Percentiles rank a stretch among this genome's conserved stretches.
phyloP scores from a whole-genome alignment of 2,888 invertebrate genomes.

The Tryphoninae sp. region DNA sequence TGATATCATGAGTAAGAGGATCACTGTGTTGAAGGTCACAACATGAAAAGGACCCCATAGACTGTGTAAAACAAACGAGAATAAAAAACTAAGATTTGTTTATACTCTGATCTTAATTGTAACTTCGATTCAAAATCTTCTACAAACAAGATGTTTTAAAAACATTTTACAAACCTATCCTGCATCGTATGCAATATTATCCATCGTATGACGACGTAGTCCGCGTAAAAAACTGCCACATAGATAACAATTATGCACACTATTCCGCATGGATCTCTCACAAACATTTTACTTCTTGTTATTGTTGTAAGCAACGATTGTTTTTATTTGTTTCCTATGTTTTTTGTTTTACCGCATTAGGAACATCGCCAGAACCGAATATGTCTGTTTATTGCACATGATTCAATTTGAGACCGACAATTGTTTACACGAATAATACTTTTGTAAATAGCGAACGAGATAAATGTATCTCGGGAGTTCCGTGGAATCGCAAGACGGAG shows the following conservation, averaged over 20 bases:
- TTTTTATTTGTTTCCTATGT: neutral
- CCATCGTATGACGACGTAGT: conserved; percentile 93
- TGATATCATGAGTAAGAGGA: conserved; percentile 88
- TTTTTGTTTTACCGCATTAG: conserved; percentile 13
- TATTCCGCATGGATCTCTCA: conserved; percentile 92
- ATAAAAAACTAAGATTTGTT: neutral
- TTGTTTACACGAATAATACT: conserved; percentile 30
- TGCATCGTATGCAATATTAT: conserved; percentile 91
- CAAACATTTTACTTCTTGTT: conserved; percentile 83
- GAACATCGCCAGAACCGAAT: neutral
- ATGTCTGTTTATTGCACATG: neutral
- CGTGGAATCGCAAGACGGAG: neutral
- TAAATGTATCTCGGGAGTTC: conserved; percentile 3
- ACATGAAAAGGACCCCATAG: conserved; percentile 92
- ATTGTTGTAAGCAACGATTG: neutral
- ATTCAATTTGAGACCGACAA: neutral
- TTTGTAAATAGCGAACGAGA: conserved; percentile 25
- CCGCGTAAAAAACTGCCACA: conserved; percentile 90
- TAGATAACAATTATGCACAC: conserved; percentile 91
- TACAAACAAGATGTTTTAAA: conserved; percentile 1
- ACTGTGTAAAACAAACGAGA: conserved; percentile 80
- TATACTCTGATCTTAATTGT: too few species aligned
- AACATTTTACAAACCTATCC: conserved; percentile 84
- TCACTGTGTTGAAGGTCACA: conserved; percentile 89
- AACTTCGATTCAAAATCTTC: neutral